Evolutionary conservation across 2,113 vertebrate genomes (phyloP), one percentile per base, ranked within the genome.

Genomic region (Cyrtonyx montezumae): DNA sequence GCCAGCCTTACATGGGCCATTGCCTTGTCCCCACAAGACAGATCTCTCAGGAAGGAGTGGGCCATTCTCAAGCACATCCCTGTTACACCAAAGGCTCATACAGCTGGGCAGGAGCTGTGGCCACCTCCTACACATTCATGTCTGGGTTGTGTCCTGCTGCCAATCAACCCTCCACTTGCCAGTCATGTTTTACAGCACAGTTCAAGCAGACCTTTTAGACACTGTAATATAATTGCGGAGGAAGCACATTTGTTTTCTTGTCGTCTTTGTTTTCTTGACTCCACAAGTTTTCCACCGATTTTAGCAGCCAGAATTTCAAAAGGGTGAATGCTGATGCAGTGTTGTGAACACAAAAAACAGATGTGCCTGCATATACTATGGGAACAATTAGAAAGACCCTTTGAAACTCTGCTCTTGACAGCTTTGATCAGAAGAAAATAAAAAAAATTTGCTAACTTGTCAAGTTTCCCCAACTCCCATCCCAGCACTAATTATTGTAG

Each of bases 281-380:
- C 77, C 76, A 73, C 78, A 81, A 93, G 48, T 62, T 92, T 91
- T 91, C 65, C 58, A 76, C 53, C 75, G 61, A 87, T 93, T 95
- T 90, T 92, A 92, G 81, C 58, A 93, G 79, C 51, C 75, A 74
- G 43, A 71, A 40, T 90, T 93, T 91, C 88, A 77, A 91, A 94
- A 93, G 78, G 49, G 42, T 87, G 86, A 88, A 75, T 89, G 63
- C 78, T 70, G 51, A 5, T 5, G 2, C 6, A 76, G 63, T 49
- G 45, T 37, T 90, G 80, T 77, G 94, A 95, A 92, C 84, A 95
- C 80, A 63, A 93, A 82, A 92, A 95, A 0, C 95, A 96, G 92
- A 95, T 95, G 92, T 91, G 83, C 48, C 65, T 89, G 45, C 45
- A 79, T 49, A 59, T 55, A 82, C 58, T 79, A 65, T 49, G 80